Percentiles rank a stretch among this genome's conserved stretches.
Conservation (phyloP, 2,797 vertebrate genomes). For the Psittacula derbiana region DNA sequence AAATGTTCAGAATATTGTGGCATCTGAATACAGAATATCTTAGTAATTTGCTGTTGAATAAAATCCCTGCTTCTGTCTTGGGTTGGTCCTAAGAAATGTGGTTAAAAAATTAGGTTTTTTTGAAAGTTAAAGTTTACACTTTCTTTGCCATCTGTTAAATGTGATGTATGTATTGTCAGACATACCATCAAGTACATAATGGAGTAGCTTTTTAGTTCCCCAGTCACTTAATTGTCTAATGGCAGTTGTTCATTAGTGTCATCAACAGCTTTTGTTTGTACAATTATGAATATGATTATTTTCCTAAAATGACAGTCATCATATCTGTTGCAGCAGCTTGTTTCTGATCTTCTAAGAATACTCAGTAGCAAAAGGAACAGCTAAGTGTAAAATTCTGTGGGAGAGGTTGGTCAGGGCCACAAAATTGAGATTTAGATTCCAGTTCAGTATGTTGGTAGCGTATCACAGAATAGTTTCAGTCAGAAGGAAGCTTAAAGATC, state of each 20-base stretch:
- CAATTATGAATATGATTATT: not conserved
- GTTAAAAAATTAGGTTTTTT: not conserved
- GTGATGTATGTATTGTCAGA: not conserved
- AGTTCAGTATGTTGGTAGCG: not conserved
- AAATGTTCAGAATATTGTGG: not conserved
- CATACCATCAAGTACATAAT: not conserved
- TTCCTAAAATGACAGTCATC: not conserved
- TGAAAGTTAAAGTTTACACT: not conserved
- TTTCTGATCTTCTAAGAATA: not conserved
- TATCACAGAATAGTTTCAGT: not conserved
- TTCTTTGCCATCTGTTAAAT: not conserved
- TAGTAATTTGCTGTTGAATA: not conserved
- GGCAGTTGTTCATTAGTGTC: not conserved
- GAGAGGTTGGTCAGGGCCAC: not conserved
- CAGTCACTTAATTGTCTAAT: not conserved
- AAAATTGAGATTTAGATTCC: not conserved
- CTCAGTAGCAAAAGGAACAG: not conserved
- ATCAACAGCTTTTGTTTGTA: not conserved
- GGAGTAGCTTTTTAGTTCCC: not conserved
- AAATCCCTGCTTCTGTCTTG: not conserved
- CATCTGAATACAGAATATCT: not conserved
- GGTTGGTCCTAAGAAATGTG: not conserved
- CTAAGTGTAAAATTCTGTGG: not conserved
- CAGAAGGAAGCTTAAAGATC: not conserved
- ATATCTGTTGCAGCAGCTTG: not conserved